Conservation (phyloP, 1,140 invertebrate genomes). For the Heliconius eleuchia region DNA sequence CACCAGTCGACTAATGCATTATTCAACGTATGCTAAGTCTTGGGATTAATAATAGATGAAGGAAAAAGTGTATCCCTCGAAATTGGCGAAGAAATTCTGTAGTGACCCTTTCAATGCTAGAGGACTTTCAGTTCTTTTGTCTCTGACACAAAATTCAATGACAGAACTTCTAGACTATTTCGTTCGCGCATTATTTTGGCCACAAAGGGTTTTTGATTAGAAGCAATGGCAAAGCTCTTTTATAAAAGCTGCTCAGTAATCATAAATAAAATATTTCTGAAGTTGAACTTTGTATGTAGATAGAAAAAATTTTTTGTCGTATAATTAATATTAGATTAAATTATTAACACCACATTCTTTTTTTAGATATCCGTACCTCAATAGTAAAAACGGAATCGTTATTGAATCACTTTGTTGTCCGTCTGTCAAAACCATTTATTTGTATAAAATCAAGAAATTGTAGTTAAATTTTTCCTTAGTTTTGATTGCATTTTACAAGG, state of each 20-base stretch:
- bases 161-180: slow-evolving; percentile 14
- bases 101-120: slow-evolving; percentile 7
- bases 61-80: slow-evolving; percentile 55
- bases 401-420: too few species aligned
- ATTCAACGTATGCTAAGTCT: slow-evolving; percentile 69
- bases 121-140: slow-evolving; percentile 13
- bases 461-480: background rate
- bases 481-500: background rate
- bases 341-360: background rate
- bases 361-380: background rate
- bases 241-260: background rate
- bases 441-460: background rate
- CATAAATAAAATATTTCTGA: background rate
- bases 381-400: too few species aligned
- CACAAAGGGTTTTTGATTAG: slow-evolving; percentile 15
- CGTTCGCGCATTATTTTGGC: slow-evolving; percentile 9
- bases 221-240: slow-evolving; percentile 12
- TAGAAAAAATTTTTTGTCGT: background rate
- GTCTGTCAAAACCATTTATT: too few species aligned
- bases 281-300: background rate
- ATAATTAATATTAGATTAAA: background rate
- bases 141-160: slow-evolving; percentile 12
- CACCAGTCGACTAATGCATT: slow-evolving; percentile 55
- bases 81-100: slow-evolving; percentile 33
- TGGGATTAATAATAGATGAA: slow-evolving; percentile 65